Evolutionary conservation across 2,113 vertebrate genomes (phyloP).

Genomic region (Pteropus alecto): DNA sequence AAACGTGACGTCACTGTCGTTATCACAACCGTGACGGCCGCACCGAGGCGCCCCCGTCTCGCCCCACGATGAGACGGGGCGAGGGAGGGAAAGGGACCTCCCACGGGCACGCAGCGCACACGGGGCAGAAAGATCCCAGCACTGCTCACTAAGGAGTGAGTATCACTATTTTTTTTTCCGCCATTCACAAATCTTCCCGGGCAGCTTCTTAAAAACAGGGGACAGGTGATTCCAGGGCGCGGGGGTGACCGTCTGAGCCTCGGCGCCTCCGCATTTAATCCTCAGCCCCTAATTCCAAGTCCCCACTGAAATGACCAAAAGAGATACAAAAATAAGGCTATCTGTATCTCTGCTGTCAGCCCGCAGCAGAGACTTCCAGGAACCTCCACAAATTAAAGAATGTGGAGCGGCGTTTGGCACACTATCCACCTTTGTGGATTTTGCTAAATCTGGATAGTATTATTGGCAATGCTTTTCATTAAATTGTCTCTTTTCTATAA

Average conservation of each 20-base stretch:
- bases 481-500: not conserved
- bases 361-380: not conserved
- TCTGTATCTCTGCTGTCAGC: not conserved
- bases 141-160: not conserved
- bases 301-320: not conserved
- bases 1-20: not conserved
- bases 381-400: not conserved
- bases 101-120: not conserved
- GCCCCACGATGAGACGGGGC: not conserved
- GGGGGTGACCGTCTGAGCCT: not conserved
- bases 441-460: not conserved
- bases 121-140: not conserved
- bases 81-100: not conserved
- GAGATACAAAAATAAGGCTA: not conserved
- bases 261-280: not conserved
- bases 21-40: not conserved
- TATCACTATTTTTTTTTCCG: not conserved
- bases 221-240: not conserved
- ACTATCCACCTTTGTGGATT: not conserved
- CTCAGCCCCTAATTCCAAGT: not conserved
- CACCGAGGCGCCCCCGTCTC: not conserved
- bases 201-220: not conserved
- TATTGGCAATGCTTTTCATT: not conserved
- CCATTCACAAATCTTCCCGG: constrained; percentile 4
- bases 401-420: not conserved